Evolutionary conservation across 1,140 invertebrate genomes (phyloP).

Genomic region (Eupristina koningsbergeri): DNA sequence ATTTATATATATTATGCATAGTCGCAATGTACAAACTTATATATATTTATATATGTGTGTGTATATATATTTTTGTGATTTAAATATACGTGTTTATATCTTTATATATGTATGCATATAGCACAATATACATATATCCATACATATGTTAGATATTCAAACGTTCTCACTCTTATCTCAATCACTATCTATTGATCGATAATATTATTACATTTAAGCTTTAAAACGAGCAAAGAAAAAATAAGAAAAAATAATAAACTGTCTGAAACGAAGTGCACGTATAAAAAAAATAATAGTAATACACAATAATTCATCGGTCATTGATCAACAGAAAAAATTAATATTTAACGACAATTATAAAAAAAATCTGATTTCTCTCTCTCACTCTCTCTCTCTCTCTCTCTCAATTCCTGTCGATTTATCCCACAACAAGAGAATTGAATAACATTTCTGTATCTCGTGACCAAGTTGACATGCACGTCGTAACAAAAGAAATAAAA

Average conservation of each 20-base stretch:
- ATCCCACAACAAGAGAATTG: constrained; percentile 46
- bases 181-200: constrained; percentile 65
- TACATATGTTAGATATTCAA: constrained; percentile 64
- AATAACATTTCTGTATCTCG: constrained; percentile 36
- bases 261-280: constrained; percentile 47
- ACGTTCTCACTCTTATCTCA: constrained; percentile 68
- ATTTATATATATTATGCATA: constrained; percentile 51
- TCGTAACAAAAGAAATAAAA: constrained; percentile 40
- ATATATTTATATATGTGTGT: too few relatives aligned
- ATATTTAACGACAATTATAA: constrained; percentile 42
- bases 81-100: constrained; percentile 55
- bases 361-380: constrained; percentile 38
- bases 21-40: constrained; percentile 64
- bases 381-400: constrained; percentile 47
- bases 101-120: constrained; percentile 61
- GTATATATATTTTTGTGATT: constrained; percentile 57
- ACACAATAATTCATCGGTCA: constrained; percentile 35
- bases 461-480: constrained; percentile 45
- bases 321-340: constrained; percentile 37
- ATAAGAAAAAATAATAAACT: constrained; percentile 50
- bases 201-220: constrained; percentile 54
- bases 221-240: constrained; percentile 54
- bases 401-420: constrained; percentile 47
- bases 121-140: constrained; percentile 59
- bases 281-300: constrained; percentile 52